Percentiles rank a stretch among this genome's conserved stretches.
Conservation (phyloP, 2,888 invertebrate genomes). For the Orchestes rusci region DNA sequence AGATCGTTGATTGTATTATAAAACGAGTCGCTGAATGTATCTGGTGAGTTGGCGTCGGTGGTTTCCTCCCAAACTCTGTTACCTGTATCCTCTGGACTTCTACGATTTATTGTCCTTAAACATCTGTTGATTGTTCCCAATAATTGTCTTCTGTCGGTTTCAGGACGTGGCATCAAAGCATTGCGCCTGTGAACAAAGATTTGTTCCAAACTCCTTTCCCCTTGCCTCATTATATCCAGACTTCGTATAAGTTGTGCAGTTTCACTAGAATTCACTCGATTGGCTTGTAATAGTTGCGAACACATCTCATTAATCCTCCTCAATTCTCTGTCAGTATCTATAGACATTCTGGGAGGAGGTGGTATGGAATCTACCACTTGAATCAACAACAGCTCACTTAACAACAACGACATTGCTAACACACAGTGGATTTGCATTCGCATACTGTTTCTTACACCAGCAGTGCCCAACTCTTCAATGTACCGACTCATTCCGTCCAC, state of each 20-base stretch:
- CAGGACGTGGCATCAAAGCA: slow-evolving; percentile 34
- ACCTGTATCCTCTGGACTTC: slow-evolving; percentile 3
- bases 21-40: slow-evolving; percentile 14
- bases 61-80: background rate
- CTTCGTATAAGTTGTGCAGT: background rate
- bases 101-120: slow-evolving; percentile 27
- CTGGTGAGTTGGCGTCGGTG: background rate
- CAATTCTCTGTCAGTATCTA: slow-evolving; percentile 39
- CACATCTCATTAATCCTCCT: slow-evolving; percentile 40
- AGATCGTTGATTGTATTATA: slow-evolving; percentile 24
- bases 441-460: slow-evolving; percentile 28
- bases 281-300: slow-evolving; percentile 36
- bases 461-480: slow-evolving; percentile 40
- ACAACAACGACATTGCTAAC: slow-evolving; percentile 44
- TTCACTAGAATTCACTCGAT: slow-evolving; percentile 22
- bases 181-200: slow-evolving; percentile 37
- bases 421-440: slow-evolving; percentile 36
- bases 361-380: slow-evolving; percentile 46
- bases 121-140: slow-evolving; percentile 31
- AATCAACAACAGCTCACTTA: slow-evolving; percentile 46
- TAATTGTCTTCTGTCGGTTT: slow-evolving; percentile 31
- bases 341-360: slow-evolving; percentile 37
- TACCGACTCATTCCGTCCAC: slow-evolving; percentile 46
- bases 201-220: slow-evolving; percentile 36
- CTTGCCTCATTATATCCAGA: slow-evolving; percentile 36